phyloP scores from a whole-genome alignment of 1,140 invertebrate genomes.

The Drosophila malerkotliana region DNA sequence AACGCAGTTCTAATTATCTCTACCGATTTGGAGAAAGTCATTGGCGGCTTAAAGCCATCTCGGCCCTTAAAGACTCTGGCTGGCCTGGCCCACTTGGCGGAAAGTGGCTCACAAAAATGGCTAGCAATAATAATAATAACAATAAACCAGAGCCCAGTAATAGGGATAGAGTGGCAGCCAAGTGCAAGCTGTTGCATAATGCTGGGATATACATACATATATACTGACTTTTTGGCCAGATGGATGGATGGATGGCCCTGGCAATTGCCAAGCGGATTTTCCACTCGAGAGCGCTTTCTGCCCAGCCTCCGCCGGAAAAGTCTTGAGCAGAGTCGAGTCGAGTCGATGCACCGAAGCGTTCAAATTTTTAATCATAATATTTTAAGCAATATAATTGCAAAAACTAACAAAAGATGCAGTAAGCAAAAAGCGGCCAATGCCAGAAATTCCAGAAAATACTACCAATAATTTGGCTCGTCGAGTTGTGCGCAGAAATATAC shows the following conservation, averaged over 20 bases:
- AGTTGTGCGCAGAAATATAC: constrained; percentile 23
- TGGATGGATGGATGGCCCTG: constrained; percentile 11
- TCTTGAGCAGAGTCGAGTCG: constrained; percentile 6
- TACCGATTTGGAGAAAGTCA: too few relatives aligned
- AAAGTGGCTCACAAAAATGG: constrained; percentile 38
- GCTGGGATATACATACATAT: constrained; percentile 9
- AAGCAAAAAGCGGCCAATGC: background rate
- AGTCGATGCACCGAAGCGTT: constrained; percentile 36
- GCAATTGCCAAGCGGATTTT: constrained; percentile 67
- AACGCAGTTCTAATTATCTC: constrained; percentile 13
- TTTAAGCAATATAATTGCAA: constrained; percentile 59
- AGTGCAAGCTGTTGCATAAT: constrained; percentile 60
- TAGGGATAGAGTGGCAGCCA: constrained; percentile 9
- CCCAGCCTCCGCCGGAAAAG: constrained; percentile 17
- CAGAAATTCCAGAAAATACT: background rate
- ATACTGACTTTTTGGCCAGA: background rate
- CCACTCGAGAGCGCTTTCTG: constrained; percentile 24
- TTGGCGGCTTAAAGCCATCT: background rate
- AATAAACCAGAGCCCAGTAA: constrained; percentile 30
- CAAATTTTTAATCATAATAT: constrained; percentile 58
- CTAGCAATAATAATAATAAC: constrained; percentile 44
- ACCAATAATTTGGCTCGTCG: constrained; percentile 32
- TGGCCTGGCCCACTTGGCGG: background rate
- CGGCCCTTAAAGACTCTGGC: too few relatives aligned
- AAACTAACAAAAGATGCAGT: constrained; percentile 37